Percentiles rank a stretch among this genome's conserved stretches.
phyloP scores from a whole-genome alignment of 2,797 vertebrate genomes.

The Danio albolineatus region DNA sequence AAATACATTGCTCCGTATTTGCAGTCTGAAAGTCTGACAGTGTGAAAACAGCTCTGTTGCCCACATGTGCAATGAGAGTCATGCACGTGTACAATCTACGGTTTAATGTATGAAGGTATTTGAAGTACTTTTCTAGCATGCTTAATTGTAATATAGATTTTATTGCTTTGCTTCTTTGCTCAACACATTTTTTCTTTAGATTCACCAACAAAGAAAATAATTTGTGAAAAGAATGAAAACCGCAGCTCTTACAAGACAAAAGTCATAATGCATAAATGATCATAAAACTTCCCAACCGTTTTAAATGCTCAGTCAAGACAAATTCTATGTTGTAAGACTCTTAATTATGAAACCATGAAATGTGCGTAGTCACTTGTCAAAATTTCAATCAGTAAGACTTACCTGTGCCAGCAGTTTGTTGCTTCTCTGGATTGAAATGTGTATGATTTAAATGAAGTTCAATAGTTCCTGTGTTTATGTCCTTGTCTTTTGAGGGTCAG shows the following conservation, averaged over 20 bases:
- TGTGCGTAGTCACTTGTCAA: neutral
- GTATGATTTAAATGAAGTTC: neutral
- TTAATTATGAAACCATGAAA: neutral
- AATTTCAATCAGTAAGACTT: neutral
- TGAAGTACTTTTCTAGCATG: neutral
- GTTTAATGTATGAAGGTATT: neutral
- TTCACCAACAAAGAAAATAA: neutral
- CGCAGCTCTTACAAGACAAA: neutral
- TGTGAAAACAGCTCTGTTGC: neutral
- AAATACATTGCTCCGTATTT: neutral
- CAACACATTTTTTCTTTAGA: neutral
- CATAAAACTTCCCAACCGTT: neutral
- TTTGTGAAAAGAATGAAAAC: neutral
- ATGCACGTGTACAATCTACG: neutral
- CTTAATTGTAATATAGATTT: neutral
- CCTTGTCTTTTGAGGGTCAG: slow-evolving; percentile 50
- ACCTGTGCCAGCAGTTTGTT: slow-evolving; percentile 13
- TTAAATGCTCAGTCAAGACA: too few relatives aligned
- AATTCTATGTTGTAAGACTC: neutral
- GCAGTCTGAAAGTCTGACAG: too few relatives aligned
- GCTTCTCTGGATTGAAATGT: neutral
- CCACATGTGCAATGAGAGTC: neutral
- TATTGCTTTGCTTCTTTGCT: neutral
- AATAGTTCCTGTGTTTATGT: slow-evolving; percentile 15
- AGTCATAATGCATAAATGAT: neutral